Conservation (phyloP, 1,140 invertebrate genomes). For the Triops longicaudatus region DNA sequence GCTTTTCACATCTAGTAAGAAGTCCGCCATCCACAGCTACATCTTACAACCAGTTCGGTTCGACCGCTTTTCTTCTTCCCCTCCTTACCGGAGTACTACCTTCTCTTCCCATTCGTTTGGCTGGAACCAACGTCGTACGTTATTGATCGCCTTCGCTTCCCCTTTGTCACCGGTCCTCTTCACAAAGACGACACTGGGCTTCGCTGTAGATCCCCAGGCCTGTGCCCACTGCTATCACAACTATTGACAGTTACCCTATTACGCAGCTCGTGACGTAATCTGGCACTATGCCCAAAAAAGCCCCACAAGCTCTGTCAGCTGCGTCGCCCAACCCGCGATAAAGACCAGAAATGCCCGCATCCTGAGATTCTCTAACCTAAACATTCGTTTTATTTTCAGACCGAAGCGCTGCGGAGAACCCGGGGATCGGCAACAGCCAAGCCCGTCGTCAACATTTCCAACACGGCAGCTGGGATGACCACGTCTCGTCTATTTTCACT, state of each 20-base stretch:
- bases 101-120: neutral
- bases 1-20: neutral
- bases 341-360: neutral
- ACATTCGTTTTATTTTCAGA: neutral
- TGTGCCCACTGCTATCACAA: neutral
- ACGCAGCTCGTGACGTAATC: conserved; percentile 10
- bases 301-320: neutral
- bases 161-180: neutral
- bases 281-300: neutral
- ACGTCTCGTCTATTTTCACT: neutral
- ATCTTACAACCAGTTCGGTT: too few species aligned
- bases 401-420: neutral
- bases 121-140: neutral
- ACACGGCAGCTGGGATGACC: neutral
- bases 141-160: neutral
- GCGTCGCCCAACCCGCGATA: neutral
- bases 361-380: neutral
- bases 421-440: neutral
- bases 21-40: too few species aligned
- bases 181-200: neutral
- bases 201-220: neutral
- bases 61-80: neutral
- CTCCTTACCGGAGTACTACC: neutral
- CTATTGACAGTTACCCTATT: neutral
- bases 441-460: neutral